phyloP scores from a whole-genome alignment of 2,888 invertebrate genomes.

The Oxycera nigricornis region DNA sequence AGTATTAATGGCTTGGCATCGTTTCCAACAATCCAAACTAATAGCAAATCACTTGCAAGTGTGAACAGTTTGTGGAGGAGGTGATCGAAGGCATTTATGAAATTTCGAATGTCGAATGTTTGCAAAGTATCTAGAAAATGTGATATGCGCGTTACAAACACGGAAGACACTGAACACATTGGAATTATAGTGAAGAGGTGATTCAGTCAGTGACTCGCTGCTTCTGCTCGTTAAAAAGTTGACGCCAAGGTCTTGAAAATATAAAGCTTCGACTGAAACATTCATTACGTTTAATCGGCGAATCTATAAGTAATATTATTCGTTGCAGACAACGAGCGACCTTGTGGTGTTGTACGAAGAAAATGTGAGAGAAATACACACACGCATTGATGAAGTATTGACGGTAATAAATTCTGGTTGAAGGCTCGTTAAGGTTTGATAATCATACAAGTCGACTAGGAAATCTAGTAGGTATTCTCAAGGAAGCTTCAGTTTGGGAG shows the following conservation, averaged over 20 bases:
- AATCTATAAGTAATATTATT: constrained; percentile 29
- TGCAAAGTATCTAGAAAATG: not conserved
- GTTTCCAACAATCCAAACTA: not conserved
- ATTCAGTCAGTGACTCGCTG: constrained; percentile 20
- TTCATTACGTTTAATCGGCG: constrained; percentile 31
- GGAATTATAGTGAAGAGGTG: constrained; percentile 3
- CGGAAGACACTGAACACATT: constrained; percentile 18
- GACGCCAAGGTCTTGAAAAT: constrained; percentile 29
- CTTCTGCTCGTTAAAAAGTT: constrained; percentile 26
- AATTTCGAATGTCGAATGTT: not conserved
- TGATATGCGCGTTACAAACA: not conserved
- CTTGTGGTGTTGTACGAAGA: not conserved
- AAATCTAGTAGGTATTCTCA: too few species aligned
- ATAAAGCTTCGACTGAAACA: constrained; percentile 3
- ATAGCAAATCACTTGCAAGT: not conserved
- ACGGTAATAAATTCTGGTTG: too few species aligned
- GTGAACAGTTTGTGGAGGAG: not conserved
- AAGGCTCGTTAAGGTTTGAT: too few species aligned
- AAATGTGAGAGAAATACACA: not conserved
- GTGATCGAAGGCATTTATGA: not conserved
- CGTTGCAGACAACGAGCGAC: constrained; percentile 15
- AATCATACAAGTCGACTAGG: too few species aligned
- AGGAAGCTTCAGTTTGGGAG: too few species aligned
- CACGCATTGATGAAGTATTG: not conserved
- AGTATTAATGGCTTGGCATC: not conserved